Evolutionary conservation across 2,888 invertebrate species (phyloP), one percentile per base, ranked within the genome.

Genomic region (Amphiduros pacificus): DNA sequence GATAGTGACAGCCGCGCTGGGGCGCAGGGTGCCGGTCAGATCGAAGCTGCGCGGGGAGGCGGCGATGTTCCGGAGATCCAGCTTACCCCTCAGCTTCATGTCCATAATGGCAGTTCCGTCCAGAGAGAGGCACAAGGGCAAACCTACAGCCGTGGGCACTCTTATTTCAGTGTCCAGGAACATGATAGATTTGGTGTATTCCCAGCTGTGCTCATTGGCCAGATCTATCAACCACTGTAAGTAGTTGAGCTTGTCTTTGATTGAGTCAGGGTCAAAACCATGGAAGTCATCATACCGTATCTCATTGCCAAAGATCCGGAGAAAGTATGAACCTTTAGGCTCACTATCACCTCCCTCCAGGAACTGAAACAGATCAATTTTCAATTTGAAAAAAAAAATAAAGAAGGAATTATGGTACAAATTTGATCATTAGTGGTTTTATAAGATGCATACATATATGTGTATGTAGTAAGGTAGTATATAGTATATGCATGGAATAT

Each of bases 221-320:
- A 55, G 80, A 59, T 88, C 85, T 54, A 91, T 84, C 1, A 89
- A 71, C 54, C 51, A 60, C 79, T 68, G 28, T 78, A 81, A 61
- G 49, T 40, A 61, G 57, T 77, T 85, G 51, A 90, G 85, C 28
- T 66, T 66, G 32, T 71, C 62, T 60, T 62, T 67, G 31, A 66
- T 20, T 55, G 51, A 40, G 9, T 55, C 60, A 17, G 64, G 14
- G 49, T 74, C 71, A 20, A 72, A 60, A 40, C 73, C 74, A 49
- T 72, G 71, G 66, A 94, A 71, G 53, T 75, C 75, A 11, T 64
- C 67, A 67, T 75, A 82, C 24, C 69, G 66, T 53, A 83, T 84
- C 80, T 96, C 96, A 77, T 94, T 95, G 1, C 96, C 97, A 76
- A 96, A 94, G 55, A 95, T 81, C 75, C 93, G 91, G 9, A 94